Conservation (phyloP, 2,113 vertebrate genomes). For the Neogobius melanostomus region DNA sequence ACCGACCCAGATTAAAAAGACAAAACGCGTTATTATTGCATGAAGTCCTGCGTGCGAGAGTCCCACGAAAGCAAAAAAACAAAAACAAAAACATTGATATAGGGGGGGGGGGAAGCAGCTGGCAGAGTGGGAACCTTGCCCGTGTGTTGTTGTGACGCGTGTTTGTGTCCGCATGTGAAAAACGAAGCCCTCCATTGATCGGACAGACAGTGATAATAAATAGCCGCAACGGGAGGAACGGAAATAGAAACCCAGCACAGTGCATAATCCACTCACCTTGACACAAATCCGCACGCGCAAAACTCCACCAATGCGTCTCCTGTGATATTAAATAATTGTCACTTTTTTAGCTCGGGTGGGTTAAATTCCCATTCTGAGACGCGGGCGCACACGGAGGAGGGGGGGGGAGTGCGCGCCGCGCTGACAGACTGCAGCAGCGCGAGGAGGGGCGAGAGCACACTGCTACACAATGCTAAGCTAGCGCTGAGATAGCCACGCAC, state of each 20-base stretch:
- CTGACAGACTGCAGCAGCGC: slow-evolving; percentile 32
- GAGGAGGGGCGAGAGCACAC: slow-evolving; percentile 8
- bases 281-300: not conserved
- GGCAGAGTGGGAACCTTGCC: slow-evolving; percentile 28
- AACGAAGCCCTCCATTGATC: slow-evolving; percentile 37
- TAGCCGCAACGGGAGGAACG: slow-evolving; percentile 2
- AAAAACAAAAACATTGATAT: not conserved
- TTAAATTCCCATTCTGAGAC: slow-evolving; percentile 57
- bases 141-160: slow-evolving; percentile 62
- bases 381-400: slow-evolving; percentile 35
- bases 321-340: slow-evolving; percentile 13
- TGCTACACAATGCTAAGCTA: not conserved
- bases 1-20: slow-evolving; percentile 53
- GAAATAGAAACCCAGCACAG: not conserved
- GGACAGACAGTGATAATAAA: slow-evolving; percentile 18
- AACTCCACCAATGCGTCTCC: not conserved
- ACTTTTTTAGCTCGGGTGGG: slow-evolving; percentile 34
- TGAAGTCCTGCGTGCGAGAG: not conserved
- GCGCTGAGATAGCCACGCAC: slow-evolving; percentile 1
- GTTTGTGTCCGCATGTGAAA: slow-evolving; percentile 44
- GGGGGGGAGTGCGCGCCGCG: slow-evolving; percentile 34
- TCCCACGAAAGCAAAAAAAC: not conserved
- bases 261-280: slow-evolving; percentile 33
- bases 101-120: not conserved
- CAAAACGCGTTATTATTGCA: not conserved